Evolutionary conservation across 1,140 invertebrate genomes (phyloP).

Genomic region (Pentalonia nigronervosa): DNA sequence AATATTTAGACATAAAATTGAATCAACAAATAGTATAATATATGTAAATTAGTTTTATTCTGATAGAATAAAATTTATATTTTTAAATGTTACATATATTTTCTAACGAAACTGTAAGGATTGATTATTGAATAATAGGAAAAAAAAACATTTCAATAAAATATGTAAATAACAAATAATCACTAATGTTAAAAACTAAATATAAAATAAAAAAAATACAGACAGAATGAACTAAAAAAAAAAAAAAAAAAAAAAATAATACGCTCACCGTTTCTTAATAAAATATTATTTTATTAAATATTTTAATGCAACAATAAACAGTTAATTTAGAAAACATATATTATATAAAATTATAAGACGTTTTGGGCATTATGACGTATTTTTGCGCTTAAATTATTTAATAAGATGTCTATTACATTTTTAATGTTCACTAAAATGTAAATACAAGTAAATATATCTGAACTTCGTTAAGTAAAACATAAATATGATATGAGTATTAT

Average conservation of each 20-base stretch:
- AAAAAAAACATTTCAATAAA: background rate
- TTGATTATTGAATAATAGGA: background rate
- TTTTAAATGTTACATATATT: too few relatives aligned
- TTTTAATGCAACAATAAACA: background rate
- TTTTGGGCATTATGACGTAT: background rate
- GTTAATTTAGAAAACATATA: background rate
- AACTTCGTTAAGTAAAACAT: background rate
- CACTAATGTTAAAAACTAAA: background rate
- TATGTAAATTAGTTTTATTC: too few relatives aligned
- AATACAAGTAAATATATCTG: background rate
- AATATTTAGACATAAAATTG: too few relatives aligned
- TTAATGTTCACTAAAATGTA: background rate
- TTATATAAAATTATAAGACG: background rate
- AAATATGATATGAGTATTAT: too few relatives aligned
- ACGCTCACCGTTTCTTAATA: background rate
- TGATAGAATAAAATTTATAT: too few relatives aligned
- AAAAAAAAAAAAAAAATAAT: too few relatives aligned
- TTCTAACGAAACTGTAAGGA: background rate
- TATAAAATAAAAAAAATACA: background rate
- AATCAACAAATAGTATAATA: too few relatives aligned
- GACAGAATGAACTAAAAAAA: background rate
- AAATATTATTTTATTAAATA: background rate
- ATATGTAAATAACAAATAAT: background rate
- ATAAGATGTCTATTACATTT: background rate
- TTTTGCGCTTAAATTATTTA: background rate